Base-by-base conservation (phyloP, 2,888 invertebrate genomes). In the Oxycera nigricornis region DNA sequence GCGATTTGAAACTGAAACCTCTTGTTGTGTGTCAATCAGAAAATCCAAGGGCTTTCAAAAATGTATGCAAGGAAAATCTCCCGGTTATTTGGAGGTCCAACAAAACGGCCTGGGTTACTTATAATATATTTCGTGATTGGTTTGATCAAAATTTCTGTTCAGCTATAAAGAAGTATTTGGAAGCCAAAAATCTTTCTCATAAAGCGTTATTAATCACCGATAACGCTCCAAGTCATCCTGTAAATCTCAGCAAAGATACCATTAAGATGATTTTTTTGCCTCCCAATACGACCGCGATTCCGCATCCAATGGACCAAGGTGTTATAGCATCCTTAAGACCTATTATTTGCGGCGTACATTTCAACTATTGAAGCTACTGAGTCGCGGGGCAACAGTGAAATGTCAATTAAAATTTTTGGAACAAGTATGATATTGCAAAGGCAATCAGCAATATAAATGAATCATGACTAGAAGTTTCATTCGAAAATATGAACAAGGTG, bases 21-120 rank as follows among this genome's bases (percentile, higher is more conserved):
- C n/a, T n/a, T n/a, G n/a, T 52, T 26, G 75, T 82, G 30, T 80
- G 82, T 77, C 76, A 76, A n/a, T 79, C 79, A 17, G 79, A 79
- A 75, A 82, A 81, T 79, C 82, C 81, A 61, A 77, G 78, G 67
- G 78, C 79, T 65, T 70, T 81, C 24, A 81, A 80, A 77, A 75
- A 77, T 57, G 55, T 77, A 26, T 74, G 74, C 26, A 82, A 81
- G 74, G 72, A 76, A 14, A 52, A 77, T 72, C 76, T 81, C 17
- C 80, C 80, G 50, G 79, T 80, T 4, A 74, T 79, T 24, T 82
- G 80, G 79, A 74, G 72, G 59, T 77, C 78, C n/a, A 68, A 46
- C 17, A 46, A 46, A 46, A 46, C 11, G 17, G 11, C 46, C 11
- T 46, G 46, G 46, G 17, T 46, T n/a, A 46, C 46, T 46, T n/a